Conservation (phyloP, 2,888 invertebrate genomes). For the Lissonota sp. region DNA sequence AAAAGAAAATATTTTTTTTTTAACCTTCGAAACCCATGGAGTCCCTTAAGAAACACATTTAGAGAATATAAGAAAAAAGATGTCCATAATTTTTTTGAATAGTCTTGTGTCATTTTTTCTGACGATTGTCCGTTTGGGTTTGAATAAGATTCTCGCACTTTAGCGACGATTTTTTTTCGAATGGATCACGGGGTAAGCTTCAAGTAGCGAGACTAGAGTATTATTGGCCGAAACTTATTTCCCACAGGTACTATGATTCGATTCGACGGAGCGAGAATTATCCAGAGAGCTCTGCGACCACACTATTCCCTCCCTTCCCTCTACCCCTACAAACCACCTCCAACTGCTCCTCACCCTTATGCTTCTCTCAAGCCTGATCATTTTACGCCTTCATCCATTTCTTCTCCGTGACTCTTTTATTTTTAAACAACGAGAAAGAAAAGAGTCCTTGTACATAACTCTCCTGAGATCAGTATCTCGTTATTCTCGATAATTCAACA, state of each 20-base stretch:
- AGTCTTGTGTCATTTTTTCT: too few species aligned
- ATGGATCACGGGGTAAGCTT: neutral
- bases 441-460: constrained; percentile 69
- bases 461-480: constrained; percentile 72
- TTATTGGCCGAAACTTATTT: constrained; percentile 81
- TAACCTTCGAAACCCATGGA: too few species aligned
- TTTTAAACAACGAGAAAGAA: constrained; percentile 39
- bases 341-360: constrained; percentile 35
- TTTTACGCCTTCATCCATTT: constrained; percentile 17
- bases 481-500: constrained; percentile 60
- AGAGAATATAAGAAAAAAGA: too few species aligned
- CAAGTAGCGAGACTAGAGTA: constrained; percentile 53
- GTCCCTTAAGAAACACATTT: too few species aligned
- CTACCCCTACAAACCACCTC: too few species aligned
- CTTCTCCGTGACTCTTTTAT: neutral
- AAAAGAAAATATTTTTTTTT: too few species aligned
- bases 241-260: constrained; percentile 81
- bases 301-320: constrained; percentile 37
- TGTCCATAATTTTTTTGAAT: too few species aligned
- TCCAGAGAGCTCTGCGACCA: constrained; percentile 22
- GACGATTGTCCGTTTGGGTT: too few species aligned
- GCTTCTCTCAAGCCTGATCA: constrained; percentile 22
- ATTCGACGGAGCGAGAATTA: constrained; percentile 72
- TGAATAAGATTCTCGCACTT: too few species aligned
- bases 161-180: too few species aligned